Conservation (phyloP, 2,113 vertebrate species). For the Ariopsis seemanni region DNA sequence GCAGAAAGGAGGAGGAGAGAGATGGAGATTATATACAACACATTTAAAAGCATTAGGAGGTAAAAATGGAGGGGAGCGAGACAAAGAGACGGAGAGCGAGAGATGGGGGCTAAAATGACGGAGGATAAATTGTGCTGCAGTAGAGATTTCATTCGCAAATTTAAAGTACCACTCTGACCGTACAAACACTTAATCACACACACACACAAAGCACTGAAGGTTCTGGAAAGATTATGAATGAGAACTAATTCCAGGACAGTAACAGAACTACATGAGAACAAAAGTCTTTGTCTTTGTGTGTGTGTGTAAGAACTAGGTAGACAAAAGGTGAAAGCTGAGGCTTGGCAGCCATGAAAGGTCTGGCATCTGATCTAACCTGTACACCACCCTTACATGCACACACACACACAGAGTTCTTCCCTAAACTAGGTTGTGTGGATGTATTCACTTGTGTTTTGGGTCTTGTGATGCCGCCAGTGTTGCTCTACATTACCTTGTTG, state of each 20-base stretch:
- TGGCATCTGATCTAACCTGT: no score
- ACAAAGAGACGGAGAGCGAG: background rate
- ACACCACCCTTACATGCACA: no score
- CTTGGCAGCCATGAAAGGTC: no score
- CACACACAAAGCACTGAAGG: background rate
- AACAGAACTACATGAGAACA: background rate
- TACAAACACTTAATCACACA: background rate
- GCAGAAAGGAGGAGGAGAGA: slow-evolving; percentile 37
- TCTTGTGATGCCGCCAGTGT: slow-evolving; percentile 23
- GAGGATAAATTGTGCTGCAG: slow-evolving; percentile 3
- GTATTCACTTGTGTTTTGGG: slow-evolving; percentile 21
- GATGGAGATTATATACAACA: slow-evolving; percentile 4
- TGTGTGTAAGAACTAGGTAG: background rate
- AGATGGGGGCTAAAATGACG: background rate
- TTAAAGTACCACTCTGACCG: background rate
- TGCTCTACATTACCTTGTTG: slow-evolving; percentile 43
- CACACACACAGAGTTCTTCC: background rate
- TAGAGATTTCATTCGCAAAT: background rate
- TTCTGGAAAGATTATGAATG: background rate
- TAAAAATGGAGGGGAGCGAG: background rate
- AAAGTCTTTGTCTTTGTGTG: background rate
- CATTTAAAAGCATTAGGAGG: slow-evolving; percentile 7
- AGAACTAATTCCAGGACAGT: background rate
- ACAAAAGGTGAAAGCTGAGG: no score
- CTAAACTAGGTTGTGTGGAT: slow-evolving; percentile 24